phyloP scores from a whole-genome alignment of 2,113 vertebrate genomes.

The Pachycephala philippinensis region DNA sequence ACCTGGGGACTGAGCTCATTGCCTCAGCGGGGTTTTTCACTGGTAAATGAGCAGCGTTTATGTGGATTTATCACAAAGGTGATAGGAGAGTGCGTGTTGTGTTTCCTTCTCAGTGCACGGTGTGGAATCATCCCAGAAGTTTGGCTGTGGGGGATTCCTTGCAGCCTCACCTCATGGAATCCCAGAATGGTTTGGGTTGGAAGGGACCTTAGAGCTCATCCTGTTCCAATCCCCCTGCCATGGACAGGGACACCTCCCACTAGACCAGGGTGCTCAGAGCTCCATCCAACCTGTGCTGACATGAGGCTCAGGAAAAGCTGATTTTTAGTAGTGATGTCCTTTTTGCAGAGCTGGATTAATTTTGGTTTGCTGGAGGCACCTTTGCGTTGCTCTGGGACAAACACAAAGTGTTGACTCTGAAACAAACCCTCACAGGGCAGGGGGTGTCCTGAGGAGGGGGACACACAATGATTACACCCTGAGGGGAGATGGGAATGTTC shows the following conservation, averaged over 20 bases:
- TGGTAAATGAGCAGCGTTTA: background rate
- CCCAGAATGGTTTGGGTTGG: background rate
- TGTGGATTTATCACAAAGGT: background rate
- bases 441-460: background rate
- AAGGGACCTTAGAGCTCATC: background rate
- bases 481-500: background rate
- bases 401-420: background rate
- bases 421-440: background rate
- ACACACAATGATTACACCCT: background rate
- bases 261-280: background rate
- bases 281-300: background rate
- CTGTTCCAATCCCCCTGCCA: background rate
- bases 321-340: no score
- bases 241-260: background rate
- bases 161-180: background rate
- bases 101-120: background rate
- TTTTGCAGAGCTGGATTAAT: background rate
- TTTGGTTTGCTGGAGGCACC: background rate
- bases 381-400: background rate
- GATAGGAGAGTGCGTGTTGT: rapidly evolving
- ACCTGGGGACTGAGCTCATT: background rate
- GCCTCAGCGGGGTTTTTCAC: background rate
- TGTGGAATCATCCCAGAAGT: background rate
- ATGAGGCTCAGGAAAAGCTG: background rate
- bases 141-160: background rate